phyloP scores from a whole-genome alignment of 2,113 vertebrate species.

The Fulica atra region DNA sequence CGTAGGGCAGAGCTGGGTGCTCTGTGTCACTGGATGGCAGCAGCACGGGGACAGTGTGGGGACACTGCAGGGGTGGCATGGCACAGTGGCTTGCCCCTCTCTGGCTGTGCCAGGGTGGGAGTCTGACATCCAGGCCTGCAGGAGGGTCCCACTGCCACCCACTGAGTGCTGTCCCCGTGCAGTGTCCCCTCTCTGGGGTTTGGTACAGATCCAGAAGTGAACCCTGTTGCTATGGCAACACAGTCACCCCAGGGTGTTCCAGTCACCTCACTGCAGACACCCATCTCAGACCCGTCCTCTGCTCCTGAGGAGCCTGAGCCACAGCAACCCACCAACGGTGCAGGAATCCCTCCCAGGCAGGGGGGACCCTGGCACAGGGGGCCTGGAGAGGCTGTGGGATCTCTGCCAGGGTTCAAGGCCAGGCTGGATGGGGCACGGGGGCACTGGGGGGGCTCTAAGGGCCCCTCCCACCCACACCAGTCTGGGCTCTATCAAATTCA shows the following conservation, averaged over 20 bases:
- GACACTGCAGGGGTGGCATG: not conserved
- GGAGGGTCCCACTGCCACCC: not conserved
- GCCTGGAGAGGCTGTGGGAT: too few species aligned
- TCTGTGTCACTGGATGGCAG: not conserved
- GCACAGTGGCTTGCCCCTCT: not conserved
- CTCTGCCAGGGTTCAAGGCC: too few species aligned
- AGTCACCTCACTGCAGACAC: not conserved
- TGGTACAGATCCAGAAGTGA: not conserved
- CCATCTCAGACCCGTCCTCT: not conserved
- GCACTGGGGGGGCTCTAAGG: too few species aligned
- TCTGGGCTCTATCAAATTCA: constrained; percentile 36
- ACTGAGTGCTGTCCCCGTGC: rapidly evolving
- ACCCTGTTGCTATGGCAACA: not conserved
- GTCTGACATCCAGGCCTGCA: not conserved
- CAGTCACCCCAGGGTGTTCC: not conserved
- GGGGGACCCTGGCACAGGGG: too few species aligned
- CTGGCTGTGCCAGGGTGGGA: not conserved
- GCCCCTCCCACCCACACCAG: too few species aligned
- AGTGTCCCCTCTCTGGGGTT: not conserved
- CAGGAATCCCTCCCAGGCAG: too few species aligned
- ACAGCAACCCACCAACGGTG: too few species aligned
- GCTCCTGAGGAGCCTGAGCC: not conserved
- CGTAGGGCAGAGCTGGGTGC: not conserved
- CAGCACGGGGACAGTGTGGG: not conserved
- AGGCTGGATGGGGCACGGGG: too few species aligned